Evolutionary conservation across 2,113 vertebrate species (phyloP).

Genomic region (Nansenia antarctica): DNA sequence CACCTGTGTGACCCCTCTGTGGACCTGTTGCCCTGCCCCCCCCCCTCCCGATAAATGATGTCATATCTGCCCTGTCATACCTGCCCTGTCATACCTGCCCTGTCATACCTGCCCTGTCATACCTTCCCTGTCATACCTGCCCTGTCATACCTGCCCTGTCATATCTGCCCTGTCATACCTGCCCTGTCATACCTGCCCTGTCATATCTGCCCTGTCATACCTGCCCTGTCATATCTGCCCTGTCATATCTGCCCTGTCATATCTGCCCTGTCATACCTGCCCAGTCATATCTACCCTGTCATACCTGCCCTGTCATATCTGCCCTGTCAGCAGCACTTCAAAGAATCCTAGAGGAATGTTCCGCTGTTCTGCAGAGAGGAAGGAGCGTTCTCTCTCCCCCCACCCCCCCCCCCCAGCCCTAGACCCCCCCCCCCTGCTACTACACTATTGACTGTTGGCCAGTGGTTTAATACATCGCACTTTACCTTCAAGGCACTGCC

Average conservation of each 20-base stretch:
- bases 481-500: conserved; percentile 2
- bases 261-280: no score
- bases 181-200: no score
- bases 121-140: no score
- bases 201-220: no score
- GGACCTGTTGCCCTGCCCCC: neutral
- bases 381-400: neutral
- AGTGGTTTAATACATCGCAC: conserved; percentile 10
- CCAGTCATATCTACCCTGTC: no score
- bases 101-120: no score
- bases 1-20: conserved; percentile 1
- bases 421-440: neutral
- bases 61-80: conserved; percentile 7
- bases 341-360: neutral
- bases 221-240: no score
- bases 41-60: neutral
- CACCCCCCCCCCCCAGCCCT: no score
- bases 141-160: no score
- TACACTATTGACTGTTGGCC: conserved; percentile 9
- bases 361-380: neutral
- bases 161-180: no score
- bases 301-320: conserved; percentile 16
- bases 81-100: no score
- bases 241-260: no score
- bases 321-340: conserved; percentile 1